Conservation (phyloP, 2,797 vertebrate species). For the Muraenolepis orangiensis region DNA sequence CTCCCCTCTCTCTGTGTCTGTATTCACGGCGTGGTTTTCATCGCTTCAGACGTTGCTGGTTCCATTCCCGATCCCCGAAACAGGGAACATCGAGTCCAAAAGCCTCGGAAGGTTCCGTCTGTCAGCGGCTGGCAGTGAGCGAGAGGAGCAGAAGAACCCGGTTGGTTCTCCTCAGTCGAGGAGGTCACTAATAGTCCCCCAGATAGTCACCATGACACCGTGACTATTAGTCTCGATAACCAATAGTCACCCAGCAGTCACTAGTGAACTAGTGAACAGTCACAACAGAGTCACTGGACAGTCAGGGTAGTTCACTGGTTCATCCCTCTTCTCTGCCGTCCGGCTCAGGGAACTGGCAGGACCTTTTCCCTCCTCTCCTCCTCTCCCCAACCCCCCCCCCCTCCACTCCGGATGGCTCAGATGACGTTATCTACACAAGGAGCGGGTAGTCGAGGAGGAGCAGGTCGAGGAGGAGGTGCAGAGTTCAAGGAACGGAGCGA, state of each 20-base stretch:
- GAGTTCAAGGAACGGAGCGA: background rate
- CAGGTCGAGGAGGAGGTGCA: too few relatives aligned
- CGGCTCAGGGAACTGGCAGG: background rate
- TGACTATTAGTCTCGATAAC: background rate
- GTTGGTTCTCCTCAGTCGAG: background rate
- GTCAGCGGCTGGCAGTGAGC: slow-evolving; percentile 1
- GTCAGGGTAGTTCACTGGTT: background rate
- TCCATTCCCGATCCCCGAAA: background rate
- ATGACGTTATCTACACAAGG: slow-evolving; percentile 4
- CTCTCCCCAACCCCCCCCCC: background rate
- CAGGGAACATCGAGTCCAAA: background rate
- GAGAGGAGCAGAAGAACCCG: background rate
- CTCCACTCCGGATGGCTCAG: background rate
- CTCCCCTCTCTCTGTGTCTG: slow-evolving; percentile 14
- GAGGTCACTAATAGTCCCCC: background rate
- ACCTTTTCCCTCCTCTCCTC: too few relatives aligned
- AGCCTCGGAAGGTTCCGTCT: background rate
- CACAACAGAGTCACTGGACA: background rate
- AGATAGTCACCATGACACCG: background rate
- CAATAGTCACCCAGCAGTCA: background rate
- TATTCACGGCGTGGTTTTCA: background rate
- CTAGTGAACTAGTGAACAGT: background rate
- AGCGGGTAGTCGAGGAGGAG: background rate
- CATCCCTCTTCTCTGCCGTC: background rate
- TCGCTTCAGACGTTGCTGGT: background rate